Evolutionary conservation across 2,888 invertebrate genomes (phyloP).

Genomic region (Caenorhabditis plicata): DNA sequence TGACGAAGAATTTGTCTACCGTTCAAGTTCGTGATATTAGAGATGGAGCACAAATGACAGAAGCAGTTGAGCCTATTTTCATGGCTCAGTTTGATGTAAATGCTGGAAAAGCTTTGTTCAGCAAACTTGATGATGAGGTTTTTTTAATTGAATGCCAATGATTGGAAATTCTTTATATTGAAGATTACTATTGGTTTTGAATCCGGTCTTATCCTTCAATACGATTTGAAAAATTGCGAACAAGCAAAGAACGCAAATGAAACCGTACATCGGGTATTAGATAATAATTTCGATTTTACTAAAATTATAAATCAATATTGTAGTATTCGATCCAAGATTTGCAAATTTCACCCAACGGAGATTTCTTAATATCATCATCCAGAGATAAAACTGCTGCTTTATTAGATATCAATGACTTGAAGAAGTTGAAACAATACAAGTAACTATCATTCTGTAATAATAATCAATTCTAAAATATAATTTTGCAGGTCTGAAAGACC

Average conservation of each 20-base stretch:
- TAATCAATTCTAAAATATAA: neutral
- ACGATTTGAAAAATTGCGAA: conserved; percentile 77
- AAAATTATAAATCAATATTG: conserved; percentile 1
- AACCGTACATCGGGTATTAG: conserved; percentile 36
- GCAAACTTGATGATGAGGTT: conserved; percentile 80
- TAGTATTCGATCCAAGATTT: conserved; percentile 83
- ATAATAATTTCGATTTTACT: neutral
- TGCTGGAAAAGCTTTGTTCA: conserved; percentile 75
- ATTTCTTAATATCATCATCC: conserved; percentile 87
- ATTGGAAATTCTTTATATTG: neutral
- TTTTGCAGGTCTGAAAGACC: conserved; percentile 78
- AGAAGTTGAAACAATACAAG: conserved; percentile 89
- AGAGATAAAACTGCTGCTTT: conserved; percentile 91
- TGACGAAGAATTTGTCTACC: conserved; percentile 53
- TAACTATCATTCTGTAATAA: conserved; percentile 66
- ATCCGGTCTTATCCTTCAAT: conserved; percentile 75
- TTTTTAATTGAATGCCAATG: neutral
- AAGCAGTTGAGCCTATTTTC: conserved; percentile 30
- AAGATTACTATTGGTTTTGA: conserved; percentile 29
- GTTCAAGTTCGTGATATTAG: conserved; percentile 73
- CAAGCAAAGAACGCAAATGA: conserved; percentile 70
- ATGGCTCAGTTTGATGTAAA: conserved; percentile 44
- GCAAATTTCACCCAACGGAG: conserved; percentile 77
- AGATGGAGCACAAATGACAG: conserved; percentile 66
- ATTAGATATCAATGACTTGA: conserved; percentile 79